Evolutionary conservation across 2,113 vertebrate species (phyloP).

Genomic region (Stegastes partitus): DNA sequence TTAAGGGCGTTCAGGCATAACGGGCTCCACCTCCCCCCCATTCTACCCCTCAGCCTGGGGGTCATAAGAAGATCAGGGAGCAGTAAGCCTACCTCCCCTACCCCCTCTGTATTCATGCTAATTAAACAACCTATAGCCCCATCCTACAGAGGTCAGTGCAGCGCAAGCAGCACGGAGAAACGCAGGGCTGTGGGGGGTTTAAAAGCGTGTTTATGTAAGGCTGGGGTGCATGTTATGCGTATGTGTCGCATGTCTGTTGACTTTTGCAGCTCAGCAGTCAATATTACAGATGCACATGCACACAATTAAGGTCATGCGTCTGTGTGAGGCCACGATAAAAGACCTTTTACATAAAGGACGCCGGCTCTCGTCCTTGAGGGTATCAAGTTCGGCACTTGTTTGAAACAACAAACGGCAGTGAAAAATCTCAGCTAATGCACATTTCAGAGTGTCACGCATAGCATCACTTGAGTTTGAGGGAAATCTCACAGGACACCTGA

Average conservation of each 20-base stretch:
- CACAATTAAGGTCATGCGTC: constrained; percentile 57
- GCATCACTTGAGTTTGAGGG: not conserved
- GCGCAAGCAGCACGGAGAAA: constrained; percentile 56
- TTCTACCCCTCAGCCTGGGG: constrained; percentile 41
- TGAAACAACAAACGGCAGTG: too few relatives aligned
- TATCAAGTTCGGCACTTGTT: not conserved
- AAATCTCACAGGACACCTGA: constrained; percentile 23
- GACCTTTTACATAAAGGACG: constrained; percentile 28
- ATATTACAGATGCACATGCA: constrained; percentile 54
- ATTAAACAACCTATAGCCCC: constrained; percentile 69
- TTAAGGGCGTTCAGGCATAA: constrained; percentile 47
- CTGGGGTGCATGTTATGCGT: constrained; percentile 17
- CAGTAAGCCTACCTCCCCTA: constrained; percentile 32
- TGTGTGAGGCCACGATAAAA: not conserved
- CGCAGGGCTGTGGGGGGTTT: constrained; percentile 10
- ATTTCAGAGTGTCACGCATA: not conserved
- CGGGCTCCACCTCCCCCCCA: constrained; percentile 12
- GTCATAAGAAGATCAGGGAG: constrained; percentile 73
- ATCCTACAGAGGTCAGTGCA: constrained; percentile 64
- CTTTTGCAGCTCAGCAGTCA: constrained; percentile 66
- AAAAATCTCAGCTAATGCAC: not conserved
- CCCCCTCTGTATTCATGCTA: constrained; percentile 52
- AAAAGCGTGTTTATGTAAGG: constrained; percentile 37
- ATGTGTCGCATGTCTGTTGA: constrained; percentile 43
- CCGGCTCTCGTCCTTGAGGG: not conserved